Percentiles rank a stretch among this genome's conserved stretches.
These are phyloP conservation scores for Apodemia hepburni DNA, from an alignment of 2,888 invertebrate genomes.

Conservation along the genomic window DNA sequence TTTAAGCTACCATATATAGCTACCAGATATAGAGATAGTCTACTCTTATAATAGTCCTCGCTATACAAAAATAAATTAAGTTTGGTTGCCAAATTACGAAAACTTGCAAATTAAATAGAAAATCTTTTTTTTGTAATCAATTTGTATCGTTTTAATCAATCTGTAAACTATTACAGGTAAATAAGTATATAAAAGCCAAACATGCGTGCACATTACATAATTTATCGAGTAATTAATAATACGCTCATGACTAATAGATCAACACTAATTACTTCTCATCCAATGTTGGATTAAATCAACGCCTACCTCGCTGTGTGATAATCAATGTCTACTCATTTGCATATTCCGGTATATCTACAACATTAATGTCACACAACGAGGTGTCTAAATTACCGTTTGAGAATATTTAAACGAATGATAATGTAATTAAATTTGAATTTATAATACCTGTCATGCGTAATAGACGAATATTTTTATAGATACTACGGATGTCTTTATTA, in stretches of 20 bases:
- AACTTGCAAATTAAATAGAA: no score
- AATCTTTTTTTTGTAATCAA: no score
- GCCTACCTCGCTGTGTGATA: slow-evolving; percentile 28
- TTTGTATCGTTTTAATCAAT: background rate
- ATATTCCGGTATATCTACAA: slow-evolving; percentile 29
- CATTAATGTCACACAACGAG: slow-evolving; percentile 28
- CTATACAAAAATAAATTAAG: no score
- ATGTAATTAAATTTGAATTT: slow-evolving; percentile 25
- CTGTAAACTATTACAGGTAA: slow-evolving; percentile 27
- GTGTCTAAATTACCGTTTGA: slow-evolving; percentile 28
- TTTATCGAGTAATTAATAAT: slow-evolving; percentile 28
- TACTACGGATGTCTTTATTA: background rate
- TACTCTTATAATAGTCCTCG: no score
- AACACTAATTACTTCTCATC: slow-evolving; percentile 28
- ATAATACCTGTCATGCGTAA: slow-evolving; percentile 6
- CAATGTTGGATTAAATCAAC: slow-evolving; percentile 28
- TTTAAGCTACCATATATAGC: no score
- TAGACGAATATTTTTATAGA: background rate
- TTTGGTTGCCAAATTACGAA: no score
- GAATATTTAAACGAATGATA: slow-evolving; percentile 28
- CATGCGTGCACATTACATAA: slow-evolving; percentile 30
- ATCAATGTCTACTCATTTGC: slow-evolving; percentile 30
- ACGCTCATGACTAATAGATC: slow-evolving; percentile 28
- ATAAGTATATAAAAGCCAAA: slow-evolving; percentile 22
- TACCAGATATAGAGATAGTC: no score